Evolutionary conservation across 2,113 vertebrate species (phyloP).

Genomic region (Pedionomus torquatus): DNA sequence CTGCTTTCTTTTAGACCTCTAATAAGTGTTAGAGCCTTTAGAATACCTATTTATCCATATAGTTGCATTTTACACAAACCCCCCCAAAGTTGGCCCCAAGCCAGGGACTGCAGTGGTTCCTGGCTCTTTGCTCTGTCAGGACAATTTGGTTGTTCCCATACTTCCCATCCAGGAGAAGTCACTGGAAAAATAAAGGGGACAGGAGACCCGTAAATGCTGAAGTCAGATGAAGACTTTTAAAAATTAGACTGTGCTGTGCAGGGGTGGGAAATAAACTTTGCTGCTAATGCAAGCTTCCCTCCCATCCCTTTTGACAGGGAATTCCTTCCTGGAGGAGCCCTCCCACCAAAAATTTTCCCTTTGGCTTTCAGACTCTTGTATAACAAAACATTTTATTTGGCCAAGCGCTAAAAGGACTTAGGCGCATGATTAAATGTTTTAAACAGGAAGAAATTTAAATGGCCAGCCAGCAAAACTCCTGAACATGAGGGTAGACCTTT

Average conservation of each 20-base stretch:
- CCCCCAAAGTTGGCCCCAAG: background rate
- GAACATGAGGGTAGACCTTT: background rate
- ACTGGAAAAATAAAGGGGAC: background rate
- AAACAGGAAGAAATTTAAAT: background rate
- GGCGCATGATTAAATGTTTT: accelerated
- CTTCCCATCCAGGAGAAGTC: background rate
- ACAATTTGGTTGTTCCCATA: background rate
- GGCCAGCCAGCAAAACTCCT: background rate
- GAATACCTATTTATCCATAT: background rate
- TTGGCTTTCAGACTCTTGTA: background rate
- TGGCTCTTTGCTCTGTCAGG: background rate
- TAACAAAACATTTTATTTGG: background rate
- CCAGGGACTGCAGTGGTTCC: background rate
- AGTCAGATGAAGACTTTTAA: background rate
- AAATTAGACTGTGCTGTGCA: background rate
- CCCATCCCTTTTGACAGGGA: accelerated
- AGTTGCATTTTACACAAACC: background rate
- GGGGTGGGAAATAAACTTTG: background rate
- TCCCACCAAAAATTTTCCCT: background rate
- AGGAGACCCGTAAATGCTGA: background rate
- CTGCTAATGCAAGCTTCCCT: background rate
- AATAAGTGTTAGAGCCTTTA: background rate
- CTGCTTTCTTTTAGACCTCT: background rate
- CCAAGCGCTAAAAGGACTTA: background rate
- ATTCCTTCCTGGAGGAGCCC: background rate